Evolutionary conservation across 2,113 vertebrate species (phyloP).

Genomic region (Paraplagusia blochii): DNA sequence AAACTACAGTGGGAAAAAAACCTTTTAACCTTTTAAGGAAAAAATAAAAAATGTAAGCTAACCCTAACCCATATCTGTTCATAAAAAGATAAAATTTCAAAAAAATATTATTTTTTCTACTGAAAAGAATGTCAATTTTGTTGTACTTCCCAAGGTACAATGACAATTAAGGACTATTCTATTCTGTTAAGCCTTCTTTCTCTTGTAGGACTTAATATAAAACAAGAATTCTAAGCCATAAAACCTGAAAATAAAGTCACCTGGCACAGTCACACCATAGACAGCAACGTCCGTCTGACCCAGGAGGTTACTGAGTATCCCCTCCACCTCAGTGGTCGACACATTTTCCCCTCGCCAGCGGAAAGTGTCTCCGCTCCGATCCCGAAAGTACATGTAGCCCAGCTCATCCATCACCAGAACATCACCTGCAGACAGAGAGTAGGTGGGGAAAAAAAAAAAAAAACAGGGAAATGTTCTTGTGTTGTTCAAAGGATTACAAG

Average conservation of each 20-base stretch:
- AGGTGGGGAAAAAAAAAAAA: neutral
- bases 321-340: constrained; percentile 89
- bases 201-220: no score
- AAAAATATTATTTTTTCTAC: no score
- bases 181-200: no score
- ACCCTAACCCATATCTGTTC: no score
- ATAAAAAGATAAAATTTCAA: no score
- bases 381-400: constrained; percentile 91
- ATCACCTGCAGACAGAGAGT: constrained; percentile 74
- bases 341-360: constrained; percentile 93
- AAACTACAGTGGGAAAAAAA: no score
- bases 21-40: no score
- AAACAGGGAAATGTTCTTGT: neutral
- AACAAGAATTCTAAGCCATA: neutral
- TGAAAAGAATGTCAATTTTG: no score
- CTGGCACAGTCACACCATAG: constrained; percentile 84
- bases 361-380: constrained; percentile 89
- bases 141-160: no score
- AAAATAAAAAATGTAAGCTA: no score
- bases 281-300: constrained; percentile 86
- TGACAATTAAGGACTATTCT: no score
- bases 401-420: constrained; percentile 92
- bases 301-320: constrained; percentile 81
- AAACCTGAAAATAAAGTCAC: constrained; percentile 49
- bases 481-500: neutral